Evolutionary conservation across 2,797 vertebrate species (phyloP).

Genomic region (Falco peregrinus): DNA sequence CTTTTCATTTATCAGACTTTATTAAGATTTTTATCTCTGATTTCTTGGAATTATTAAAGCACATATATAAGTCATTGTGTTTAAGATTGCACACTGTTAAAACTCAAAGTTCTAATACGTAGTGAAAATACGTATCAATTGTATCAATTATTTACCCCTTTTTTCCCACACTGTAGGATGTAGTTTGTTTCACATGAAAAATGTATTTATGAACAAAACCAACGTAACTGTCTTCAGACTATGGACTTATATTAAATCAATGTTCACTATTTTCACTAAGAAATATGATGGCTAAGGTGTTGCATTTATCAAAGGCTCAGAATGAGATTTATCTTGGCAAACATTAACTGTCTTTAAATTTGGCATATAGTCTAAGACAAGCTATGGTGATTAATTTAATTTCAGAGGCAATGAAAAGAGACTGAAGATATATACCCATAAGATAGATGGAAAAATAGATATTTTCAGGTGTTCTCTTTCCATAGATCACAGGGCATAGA

Average conservation of each 20-base stretch:
- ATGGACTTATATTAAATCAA: not conserved
- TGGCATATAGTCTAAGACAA: not conserved
- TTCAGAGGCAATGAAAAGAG: not conserved
- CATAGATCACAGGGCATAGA: not conserved
- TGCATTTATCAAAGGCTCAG: slow-evolving; percentile 5
- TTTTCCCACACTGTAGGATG: not conserved
- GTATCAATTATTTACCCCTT: fast-evolving
- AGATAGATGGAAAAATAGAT: not conserved
- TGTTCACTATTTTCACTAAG: not conserved
- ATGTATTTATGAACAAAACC: not conserved
- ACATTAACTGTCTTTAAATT: not conserved
- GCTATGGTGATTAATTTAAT: not conserved
- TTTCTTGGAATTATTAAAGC: not conserved
- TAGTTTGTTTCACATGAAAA: not conserved
- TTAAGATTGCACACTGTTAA: not conserved
- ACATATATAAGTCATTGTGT: not conserved
- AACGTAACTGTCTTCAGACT: not conserved
- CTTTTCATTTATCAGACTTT: not conserved
- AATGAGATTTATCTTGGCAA: not conserved
- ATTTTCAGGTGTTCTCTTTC: not conserved
- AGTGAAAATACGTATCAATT: not conserved
- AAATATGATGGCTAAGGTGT: not conserved
- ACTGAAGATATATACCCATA: not conserved
- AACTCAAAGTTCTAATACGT: not conserved
- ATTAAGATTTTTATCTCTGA: not conserved